phyloP scores from a whole-genome alignment of 2,888 invertebrate genomes.

The Lochmaea capreae region DNA sequence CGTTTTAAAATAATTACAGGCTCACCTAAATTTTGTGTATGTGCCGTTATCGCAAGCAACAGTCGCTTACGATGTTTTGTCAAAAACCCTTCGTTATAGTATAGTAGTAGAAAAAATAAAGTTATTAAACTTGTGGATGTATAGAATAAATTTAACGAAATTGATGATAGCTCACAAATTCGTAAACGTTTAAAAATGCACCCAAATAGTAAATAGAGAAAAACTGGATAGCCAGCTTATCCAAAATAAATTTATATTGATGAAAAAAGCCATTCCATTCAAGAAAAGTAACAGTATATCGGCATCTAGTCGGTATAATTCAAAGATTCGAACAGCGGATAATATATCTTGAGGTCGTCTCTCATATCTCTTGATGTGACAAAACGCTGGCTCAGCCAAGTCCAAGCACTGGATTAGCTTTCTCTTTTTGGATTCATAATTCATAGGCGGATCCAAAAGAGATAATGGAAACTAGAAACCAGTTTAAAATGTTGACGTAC shows the following conservation, averaged over 20 bases:
- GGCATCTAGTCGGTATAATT: constrained; percentile 62
- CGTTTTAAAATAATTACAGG: too few relatives aligned
- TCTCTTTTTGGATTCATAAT: constrained; percentile 46
- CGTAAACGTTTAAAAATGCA: not conserved
- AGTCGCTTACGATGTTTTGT: too few relatives aligned
- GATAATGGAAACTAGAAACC: not conserved
- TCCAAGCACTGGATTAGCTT: constrained; percentile 61
- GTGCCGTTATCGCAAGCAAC: too few relatives aligned
- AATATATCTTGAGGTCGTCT: constrained; percentile 62
- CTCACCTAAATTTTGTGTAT: too few relatives aligned
- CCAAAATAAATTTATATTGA: constrained; percentile 39
- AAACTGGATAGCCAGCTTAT: constrained; percentile 22
- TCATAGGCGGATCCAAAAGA: constrained; percentile 13
- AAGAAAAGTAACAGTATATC: constrained; percentile 12
- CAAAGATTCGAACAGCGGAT: constrained; percentile 61
- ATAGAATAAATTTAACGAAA: too few relatives aligned
- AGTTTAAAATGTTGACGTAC: too few relatives aligned
- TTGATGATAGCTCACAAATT: too few relatives aligned
- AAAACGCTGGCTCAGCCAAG: constrained; percentile 64
- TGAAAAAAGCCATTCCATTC: constrained; percentile 42
- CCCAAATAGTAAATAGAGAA: constrained; percentile 5
- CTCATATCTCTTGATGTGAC: constrained; percentile 64
- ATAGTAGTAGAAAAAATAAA: too few relatives aligned
- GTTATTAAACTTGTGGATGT: too few relatives aligned
- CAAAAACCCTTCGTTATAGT: too few relatives aligned